These are phyloP conservation scores for Ameiurus melas DNA, from an alignment of 2,113 vertebrate species.

Conservation along the genomic window DNA sequence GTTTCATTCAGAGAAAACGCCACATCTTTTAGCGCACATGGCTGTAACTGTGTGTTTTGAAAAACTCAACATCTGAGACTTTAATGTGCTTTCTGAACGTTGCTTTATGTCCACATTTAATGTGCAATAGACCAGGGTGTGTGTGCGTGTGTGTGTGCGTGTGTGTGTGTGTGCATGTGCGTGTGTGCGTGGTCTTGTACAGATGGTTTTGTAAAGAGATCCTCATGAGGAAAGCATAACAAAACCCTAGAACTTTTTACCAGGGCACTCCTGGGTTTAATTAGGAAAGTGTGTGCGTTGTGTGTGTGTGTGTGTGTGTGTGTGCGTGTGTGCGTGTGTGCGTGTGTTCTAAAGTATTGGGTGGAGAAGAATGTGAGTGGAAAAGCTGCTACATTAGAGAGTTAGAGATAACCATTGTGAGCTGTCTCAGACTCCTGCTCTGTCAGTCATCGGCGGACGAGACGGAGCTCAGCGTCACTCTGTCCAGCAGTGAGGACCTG, in stretches of 20 bases:
- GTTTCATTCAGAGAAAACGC: not conserved
- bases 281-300: constrained; percentile 5
- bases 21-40: not conserved
- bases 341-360: not conserved
- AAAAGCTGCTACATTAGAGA: not conserved
- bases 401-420: not conserved
- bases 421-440: not conserved
- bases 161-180: not conserved
- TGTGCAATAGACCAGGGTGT: not conserved
- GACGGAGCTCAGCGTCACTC: not conserved
- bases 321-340: constrained; percentile 20
- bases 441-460: not conserved
- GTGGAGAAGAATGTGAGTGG: constrained; percentile 3
- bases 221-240: not conserved
- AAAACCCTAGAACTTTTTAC: not conserved
- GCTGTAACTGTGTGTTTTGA: too few relatives aligned
- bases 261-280: not conserved
- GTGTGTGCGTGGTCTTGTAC: not conserved
- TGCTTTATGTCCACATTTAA: not conserved
- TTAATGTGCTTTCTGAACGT: not conserved
- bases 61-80: not conserved
- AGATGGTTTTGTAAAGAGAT: not conserved
- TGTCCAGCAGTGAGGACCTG: not conserved
- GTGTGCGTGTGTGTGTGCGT: not conserved
- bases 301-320: constrained; percentile 24